Evolutionary conservation across 2,113 vertebrate species (phyloP), one percentile per base, ranked within the genome.

Genomic region (Chiloscyllium plagiosum): DNA sequence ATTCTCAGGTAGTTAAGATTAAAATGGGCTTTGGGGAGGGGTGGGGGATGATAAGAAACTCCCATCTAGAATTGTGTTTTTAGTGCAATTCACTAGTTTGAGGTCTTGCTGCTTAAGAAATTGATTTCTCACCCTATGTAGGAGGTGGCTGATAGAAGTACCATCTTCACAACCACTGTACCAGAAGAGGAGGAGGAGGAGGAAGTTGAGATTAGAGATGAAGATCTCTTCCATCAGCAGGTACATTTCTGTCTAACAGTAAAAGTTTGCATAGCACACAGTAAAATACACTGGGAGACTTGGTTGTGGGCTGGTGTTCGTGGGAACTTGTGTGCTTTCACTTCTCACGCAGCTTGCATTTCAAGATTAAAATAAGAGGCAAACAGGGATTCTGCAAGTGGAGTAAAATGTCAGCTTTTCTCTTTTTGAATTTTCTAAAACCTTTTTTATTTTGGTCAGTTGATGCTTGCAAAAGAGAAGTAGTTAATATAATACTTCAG

Each of bases 101-200:
- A n/a, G 56, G 10, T 52, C 37, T 20, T 3, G 5, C 33, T 80
- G 4, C 42, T 66, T 42, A 52, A 33, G 33, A n/a, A 24, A 47
- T 76, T 65, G 19, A 68, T 47, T 76, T 76, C 72, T 76, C 29
- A 10, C 33, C 2, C 33, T 76, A n/a, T n/a, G 12, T n/a, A 99
- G 99, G 98, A 98, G 95, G 98, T 99, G 96, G 98, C 98, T 96
- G 98, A 98, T 95, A 98, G 98, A 97, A 98, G 96, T 96, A 99
- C 98, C 6, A 98, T 98, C 24, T 99, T 98, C 96, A 98, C 97
- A 96, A 98, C 97, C 2, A 97, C 97, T 96, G 20, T 96, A 87
- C 97, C 95, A n/a, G 97, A 97, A 95, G 97, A 97, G 26, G 98
- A 97, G 4, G 97, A 97, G 1, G 97, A 97, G 33, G 97, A 98